A percentile compares a stretch with the other conserved stretches of the same genome.
Conservation (phyloP, 92 coral and sea anemone species). For the Ricordea florida region DNA sequence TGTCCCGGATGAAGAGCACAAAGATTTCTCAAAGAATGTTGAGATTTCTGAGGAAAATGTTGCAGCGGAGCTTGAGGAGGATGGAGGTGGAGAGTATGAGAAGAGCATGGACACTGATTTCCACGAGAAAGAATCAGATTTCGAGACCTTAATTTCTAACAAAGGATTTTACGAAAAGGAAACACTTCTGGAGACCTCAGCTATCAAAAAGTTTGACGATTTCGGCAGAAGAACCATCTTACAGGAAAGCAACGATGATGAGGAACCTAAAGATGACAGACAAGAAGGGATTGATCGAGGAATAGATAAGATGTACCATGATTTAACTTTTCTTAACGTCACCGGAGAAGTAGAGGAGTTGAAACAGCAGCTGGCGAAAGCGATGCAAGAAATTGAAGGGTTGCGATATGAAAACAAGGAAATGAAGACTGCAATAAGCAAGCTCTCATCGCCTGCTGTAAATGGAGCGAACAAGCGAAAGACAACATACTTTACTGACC, state of each 20-base stretch:
- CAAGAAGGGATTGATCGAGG: background rate
- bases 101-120: background rate
- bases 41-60: background rate
- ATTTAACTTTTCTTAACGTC: background rate
- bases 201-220: too few relatives aligned
- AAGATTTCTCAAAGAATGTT: background rate
- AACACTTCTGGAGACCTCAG: too few relatives aligned
- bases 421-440: conserved; percentile 63
- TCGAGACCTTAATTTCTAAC: too few relatives aligned
- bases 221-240: too few relatives aligned
- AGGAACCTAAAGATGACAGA: background rate
- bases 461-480: conserved; percentile 39
- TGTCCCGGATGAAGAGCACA: background rate
- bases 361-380: conserved; percentile 59
- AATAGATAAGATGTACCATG: background rate
- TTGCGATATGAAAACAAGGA: conserved; percentile 69
- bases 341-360: conserved; percentile 42
- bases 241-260: background rate
- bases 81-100: background rate
- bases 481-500: conserved; percentile 70
- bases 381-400: conserved; percentile 64
- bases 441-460: conserved; percentile 40
- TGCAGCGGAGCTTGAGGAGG: background rate
- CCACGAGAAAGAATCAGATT: background rate
- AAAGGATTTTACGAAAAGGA: too few relatives aligned